Percentiles rank a stretch among this genome's conserved stretches.
Conservation (phyloP, 2,888 invertebrate species). For the Acanthosepion pharaonis region DNA sequence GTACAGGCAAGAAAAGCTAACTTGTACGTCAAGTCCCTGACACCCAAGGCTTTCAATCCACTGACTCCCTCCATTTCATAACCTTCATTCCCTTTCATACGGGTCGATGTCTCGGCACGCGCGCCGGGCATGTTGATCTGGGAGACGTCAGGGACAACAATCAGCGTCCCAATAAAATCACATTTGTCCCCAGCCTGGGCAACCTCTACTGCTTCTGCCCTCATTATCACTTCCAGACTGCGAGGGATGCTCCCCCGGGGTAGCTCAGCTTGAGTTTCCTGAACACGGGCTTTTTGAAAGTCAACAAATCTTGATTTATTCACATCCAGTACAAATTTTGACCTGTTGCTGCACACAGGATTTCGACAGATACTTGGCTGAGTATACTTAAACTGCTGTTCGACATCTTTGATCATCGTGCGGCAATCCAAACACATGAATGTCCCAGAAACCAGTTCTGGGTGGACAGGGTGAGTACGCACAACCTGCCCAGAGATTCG, state of each 20-base stretch:
- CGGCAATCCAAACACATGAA: constrained; percentile 97
- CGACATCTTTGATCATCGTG: constrained; percentile 92
- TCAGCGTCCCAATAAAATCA: constrained; percentile 95
- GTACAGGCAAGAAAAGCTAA: constrained; percentile 96
- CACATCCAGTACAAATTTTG: constrained; percentile 90
- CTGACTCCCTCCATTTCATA: constrained; percentile 86
- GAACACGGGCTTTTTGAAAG: constrained; percentile 97
- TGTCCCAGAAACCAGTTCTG: constrained; percentile 89
- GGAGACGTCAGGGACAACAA: constrained; percentile 97
- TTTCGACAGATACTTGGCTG: constrained; percentile 95
- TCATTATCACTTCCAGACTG: constrained; percentile 91
- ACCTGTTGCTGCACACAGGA: constrained; percentile 93
- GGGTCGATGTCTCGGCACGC: constrained; percentile 85
- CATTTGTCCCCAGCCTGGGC: constrained; percentile 91
- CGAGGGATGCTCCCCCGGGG: constrained; percentile 97
- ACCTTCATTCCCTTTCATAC: constrained; percentile 79
- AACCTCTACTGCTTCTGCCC: constrained; percentile 96
- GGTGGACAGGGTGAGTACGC: constrained; percentile 98
- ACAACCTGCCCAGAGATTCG: constrained; percentile 93
- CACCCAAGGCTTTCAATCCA: constrained; percentile 89
- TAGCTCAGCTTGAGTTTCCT: constrained; percentile 96
- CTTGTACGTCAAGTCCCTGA: constrained; percentile 88
- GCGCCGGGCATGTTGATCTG: constrained; percentile 89
- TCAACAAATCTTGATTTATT: constrained; percentile 96
- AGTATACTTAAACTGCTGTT: constrained; percentile 94